Conservation (phyloP, 2,113 vertebrate species). For the Onychorhynchus coronatus region DNA sequence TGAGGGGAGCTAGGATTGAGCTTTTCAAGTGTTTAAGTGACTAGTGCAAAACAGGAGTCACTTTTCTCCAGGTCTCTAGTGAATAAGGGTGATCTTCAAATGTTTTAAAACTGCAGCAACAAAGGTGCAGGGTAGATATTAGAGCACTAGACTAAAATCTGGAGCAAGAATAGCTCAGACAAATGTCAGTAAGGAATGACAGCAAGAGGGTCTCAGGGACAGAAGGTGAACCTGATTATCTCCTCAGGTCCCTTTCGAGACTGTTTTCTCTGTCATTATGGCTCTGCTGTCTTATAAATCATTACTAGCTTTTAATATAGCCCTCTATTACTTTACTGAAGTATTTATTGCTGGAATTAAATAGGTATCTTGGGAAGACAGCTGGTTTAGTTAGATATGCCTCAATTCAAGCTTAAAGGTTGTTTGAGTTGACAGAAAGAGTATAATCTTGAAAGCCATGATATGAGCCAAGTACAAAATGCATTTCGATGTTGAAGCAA, state of each 20-base stretch:
- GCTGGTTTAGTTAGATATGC: not conserved
- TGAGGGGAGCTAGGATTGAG: not conserved
- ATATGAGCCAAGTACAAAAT: fast-evolving
- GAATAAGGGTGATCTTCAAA: not conserved
- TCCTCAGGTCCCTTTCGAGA: not conserved
- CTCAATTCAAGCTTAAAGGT: not conserved
- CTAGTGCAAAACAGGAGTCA: not conserved
- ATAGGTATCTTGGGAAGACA: not conserved
- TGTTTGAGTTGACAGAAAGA: not conserved
- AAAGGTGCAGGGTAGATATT: not conserved
- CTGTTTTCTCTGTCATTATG: not conserved
- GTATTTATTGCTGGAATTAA: not conserved
- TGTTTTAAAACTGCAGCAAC: not conserved
- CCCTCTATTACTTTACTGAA: not conserved
- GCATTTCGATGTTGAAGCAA: not conserved
- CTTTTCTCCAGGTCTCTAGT: not conserved
- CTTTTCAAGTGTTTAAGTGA: not conserved
- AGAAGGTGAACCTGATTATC: not conserved
- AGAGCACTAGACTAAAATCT: not conserved
- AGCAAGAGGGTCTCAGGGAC: not conserved
- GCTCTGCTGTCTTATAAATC: not conserved
- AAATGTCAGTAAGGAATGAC: not conserved
- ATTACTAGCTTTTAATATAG: not conserved
- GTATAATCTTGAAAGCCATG: not conserved
- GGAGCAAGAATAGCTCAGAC: not conserved